Evolutionary conservation across 2,888 invertebrate genomes (phyloP).

Genomic region (Digitonthophagus gazella): DNA sequence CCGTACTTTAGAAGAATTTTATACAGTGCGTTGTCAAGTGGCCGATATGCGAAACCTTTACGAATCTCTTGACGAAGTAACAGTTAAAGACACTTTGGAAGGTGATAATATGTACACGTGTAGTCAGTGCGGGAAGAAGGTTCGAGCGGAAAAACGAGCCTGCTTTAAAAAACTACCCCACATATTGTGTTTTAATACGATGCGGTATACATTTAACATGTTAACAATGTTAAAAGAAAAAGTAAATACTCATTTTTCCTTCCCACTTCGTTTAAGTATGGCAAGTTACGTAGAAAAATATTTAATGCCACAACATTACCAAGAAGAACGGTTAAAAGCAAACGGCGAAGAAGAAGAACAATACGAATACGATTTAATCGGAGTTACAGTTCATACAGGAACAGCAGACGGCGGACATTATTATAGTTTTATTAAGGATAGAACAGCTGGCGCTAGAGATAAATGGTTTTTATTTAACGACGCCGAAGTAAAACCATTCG

Average conservation of each 20-base stretch:
- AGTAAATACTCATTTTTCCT: constrained; percentile 95
- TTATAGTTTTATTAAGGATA: constrained; percentile 91
- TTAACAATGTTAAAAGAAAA: constrained; percentile 96
- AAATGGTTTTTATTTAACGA: constrained; percentile 93
- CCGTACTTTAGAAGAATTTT: constrained; percentile 92
- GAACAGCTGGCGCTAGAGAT: constrained; percentile 71
- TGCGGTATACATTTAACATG: constrained; percentile 98
- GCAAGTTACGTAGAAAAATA: constrained; percentile 92
- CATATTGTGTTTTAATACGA: constrained; percentile 93
- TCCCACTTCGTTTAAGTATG: constrained; percentile 91
- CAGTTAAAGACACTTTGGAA: constrained; percentile 93
- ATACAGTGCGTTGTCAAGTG: constrained; percentile 94
- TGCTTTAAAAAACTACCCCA: constrained; percentile 93
- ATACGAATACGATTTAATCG: constrained; percentile 67
- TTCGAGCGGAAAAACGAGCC: constrained; percentile 90
- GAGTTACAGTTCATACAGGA: constrained; percentile 97
- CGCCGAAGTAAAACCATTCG: constrained; percentile 92
- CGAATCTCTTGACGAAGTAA: constrained; percentile 94
- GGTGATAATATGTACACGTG: constrained; percentile 98
- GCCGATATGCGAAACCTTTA: constrained; percentile 95
- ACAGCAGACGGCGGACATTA: constrained; percentile 97
- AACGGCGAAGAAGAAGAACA: constrained; percentile 59
- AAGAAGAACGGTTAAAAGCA: constrained; percentile 64
- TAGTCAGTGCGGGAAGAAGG: constrained; percentile 92
- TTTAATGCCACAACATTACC: constrained; percentile 85